Evolutionary conservation across 2,797 vertebrate species (phyloP), one percentile per base, ranked within the genome.

Genomic region (Danio choprae): DNA sequence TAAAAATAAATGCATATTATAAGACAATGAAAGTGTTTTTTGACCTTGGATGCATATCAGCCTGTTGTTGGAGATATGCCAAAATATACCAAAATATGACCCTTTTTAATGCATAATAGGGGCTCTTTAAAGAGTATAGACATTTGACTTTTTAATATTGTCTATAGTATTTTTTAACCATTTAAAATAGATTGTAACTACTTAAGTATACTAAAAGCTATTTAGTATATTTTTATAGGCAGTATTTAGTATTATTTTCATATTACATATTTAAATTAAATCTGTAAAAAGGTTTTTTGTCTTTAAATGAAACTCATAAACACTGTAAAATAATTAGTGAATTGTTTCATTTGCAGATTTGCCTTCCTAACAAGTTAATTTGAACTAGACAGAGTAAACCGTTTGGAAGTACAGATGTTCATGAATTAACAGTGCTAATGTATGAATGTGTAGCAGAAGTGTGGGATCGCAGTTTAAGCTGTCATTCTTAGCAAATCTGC

Each of bases 321-420:
- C 12, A 58, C 53, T 50, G 18, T 22, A 6, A 64, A 51, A 63
- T 53, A 7, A 22, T 8, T 41, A 53, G 13, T 53, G 29, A 12
- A 4, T 48, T 3, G 15, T 48, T 10, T 74, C 4, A 38, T 73
- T 16, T 12, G 18, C 9, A 0, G 6, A n/a, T 71, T 6, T 11
- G 36, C 15, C 5, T 40, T 11, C 20, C 11, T 22, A 65, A 36
- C 15, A 13, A 65, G 13, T 36, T 69, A 6, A 77, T 22, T 40
- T 77, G 7, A 59, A 16, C 53, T 4, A 59, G 44, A 46, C 7
- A 7, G 51, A 56, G 46, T 20, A 7, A n/a, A 41, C 40, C 6
- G 15, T 76, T n/a, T 2, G 38, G 15, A 56, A 18, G 74, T 67
- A n/a, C 64, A 69, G 53, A 48, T 69, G 75, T 77, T 48, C 50